phyloP scores from a whole-genome alignment of 2,797 vertebrate species.

The Pseudomugil tenellus region DNA sequence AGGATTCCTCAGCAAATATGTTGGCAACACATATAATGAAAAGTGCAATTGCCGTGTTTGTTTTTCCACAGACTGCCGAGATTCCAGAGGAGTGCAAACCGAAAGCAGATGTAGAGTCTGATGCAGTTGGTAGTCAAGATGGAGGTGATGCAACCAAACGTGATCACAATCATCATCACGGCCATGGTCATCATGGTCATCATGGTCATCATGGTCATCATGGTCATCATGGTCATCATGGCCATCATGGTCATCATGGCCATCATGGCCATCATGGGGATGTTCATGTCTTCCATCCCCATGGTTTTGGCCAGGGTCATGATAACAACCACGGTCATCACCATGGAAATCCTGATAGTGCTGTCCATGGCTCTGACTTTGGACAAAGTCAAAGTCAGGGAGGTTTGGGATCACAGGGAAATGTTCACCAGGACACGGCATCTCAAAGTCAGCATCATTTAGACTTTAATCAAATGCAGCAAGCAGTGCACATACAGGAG shows the following conservation, averaged over 20 bases:
- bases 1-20: not conserved
- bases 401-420: slow-evolving; percentile 27
- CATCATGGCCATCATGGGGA: slow-evolving; percentile 30
- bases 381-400: slow-evolving; percentile 43
- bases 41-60: not conserved
- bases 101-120: slow-evolving; percentile 50
- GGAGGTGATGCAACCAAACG: slow-evolving; percentile 36
- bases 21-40: not conserved
- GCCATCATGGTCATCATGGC: slow-evolving; percentile 39
- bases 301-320: slow-evolving; percentile 14
- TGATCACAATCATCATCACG: slow-evolving; percentile 19
- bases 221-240: slow-evolving; percentile 36
- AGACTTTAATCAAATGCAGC: slow-evolving; percentile 56
- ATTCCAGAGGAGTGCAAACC: slow-evolving; percentile 67
- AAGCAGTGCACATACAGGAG: slow-evolving; percentile 45
- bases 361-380: slow-evolving; percentile 23
- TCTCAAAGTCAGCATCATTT: slow-evolving; percentile 42
- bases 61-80: slow-evolving; percentile 58
- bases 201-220: slow-evolving; percentile 40
- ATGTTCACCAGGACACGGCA: slow-evolving; percentile 30
- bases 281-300: slow-evolving; percentile 19
- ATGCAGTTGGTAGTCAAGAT: slow-evolving; percentile 13
- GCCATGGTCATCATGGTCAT: slow-evolving; percentile 24
- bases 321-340: slow-evolving; percentile 43
- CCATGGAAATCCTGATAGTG: slow-evolving; percentile 42